Evolutionary conservation across 1,140 invertebrate genomes (phyloP).

Genomic region (Zaprionus davidi): DNA sequence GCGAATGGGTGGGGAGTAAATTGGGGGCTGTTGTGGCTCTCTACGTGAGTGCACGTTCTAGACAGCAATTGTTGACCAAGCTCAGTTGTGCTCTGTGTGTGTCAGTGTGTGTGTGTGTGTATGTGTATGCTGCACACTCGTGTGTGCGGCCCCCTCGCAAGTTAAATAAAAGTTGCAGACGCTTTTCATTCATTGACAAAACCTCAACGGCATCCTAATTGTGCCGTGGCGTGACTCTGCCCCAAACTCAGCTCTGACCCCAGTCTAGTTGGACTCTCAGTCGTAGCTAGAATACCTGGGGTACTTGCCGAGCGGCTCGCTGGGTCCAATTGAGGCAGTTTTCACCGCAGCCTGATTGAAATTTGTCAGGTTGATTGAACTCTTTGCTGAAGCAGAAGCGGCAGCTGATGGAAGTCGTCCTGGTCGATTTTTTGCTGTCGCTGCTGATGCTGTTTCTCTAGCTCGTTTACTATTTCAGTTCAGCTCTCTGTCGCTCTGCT

Average conservation of each 20-base stretch:
- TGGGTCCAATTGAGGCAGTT: slow-evolving; percentile 29
- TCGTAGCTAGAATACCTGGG: neutral
- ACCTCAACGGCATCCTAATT: slow-evolving; percentile 74
- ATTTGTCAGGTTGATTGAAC: slow-evolving; percentile 74
- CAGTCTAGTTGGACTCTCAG: neutral
- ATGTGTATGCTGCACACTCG: slow-evolving; percentile 8
- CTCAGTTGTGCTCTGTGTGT: slow-evolving; percentile 16
- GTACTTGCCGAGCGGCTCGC: neutral
- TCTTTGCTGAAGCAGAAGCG: slow-evolving; percentile 43
- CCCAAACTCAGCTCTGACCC: slow-evolving; percentile 5
- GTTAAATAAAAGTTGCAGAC: slow-evolving; percentile 77
- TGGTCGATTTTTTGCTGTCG: slow-evolving; percentile 18
- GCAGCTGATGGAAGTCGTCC: slow-evolving; percentile 19
- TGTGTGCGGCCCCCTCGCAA: slow-evolving; percentile 46
- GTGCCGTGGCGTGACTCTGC: slow-evolving; percentile 68
- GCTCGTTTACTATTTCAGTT: slow-evolving; percentile 3
- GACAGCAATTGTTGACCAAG: slow-evolving; percentile 68
- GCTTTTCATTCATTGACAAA: slow-evolving; percentile 77
- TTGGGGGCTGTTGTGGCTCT: slow-evolving; percentile 19
- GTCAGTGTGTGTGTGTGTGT: slow-evolving; percentile 18
- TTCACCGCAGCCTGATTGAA: slow-evolving; percentile 72
- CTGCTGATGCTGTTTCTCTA: slow-evolving; percentile 22
- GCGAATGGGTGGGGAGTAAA: slow-evolving; percentile 4
- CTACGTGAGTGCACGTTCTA: slow-evolving; percentile 63
- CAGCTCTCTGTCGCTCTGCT: slow-evolving; percentile 11